phyloP scores from a whole-genome alignment of 2,113 vertebrate species.

The Tachycineta bicolor region DNA sequence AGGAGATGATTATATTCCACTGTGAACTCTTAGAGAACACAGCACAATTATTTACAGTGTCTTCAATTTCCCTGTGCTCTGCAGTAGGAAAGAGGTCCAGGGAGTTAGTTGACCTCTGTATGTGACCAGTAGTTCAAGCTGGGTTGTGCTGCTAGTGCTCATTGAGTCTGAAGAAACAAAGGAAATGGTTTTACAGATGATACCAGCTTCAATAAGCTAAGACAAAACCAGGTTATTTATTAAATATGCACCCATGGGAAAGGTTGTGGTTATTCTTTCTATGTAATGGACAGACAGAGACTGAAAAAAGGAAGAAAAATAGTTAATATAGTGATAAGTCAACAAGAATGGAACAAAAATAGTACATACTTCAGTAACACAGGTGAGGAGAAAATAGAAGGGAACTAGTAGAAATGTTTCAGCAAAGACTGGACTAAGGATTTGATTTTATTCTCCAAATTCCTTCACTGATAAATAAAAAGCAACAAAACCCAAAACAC shows the following conservation, averaged over 20 bases:
- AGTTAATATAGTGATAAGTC: neutral
- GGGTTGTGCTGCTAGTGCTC: neutral
- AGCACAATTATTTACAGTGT: neutral
- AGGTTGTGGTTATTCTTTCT: neutral
- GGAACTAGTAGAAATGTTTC: neutral
- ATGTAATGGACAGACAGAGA: neutral
- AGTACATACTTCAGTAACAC: neutral
- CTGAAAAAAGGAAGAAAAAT: neutral
- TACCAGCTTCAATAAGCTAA: neutral
- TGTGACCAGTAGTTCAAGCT: neutral
- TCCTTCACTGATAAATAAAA: neutral
- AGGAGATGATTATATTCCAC: neutral
- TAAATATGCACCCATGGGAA: neutral
- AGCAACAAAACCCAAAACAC: neutral
- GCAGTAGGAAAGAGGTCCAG: neutral
- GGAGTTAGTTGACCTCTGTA: neutral
- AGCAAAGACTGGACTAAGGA: neutral
- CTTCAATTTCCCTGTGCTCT: neutral
- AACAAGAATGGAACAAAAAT: neutral
- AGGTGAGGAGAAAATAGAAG: neutral
- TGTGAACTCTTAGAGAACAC: neutral
- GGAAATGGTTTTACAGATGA: neutral
- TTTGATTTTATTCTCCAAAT: neutral
- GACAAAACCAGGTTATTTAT: neutral
- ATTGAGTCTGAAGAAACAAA: neutral